Evolutionary conservation across 2,113 vertebrate genomes (phyloP).

Genomic region (Copsychus sechellarum): DNA sequence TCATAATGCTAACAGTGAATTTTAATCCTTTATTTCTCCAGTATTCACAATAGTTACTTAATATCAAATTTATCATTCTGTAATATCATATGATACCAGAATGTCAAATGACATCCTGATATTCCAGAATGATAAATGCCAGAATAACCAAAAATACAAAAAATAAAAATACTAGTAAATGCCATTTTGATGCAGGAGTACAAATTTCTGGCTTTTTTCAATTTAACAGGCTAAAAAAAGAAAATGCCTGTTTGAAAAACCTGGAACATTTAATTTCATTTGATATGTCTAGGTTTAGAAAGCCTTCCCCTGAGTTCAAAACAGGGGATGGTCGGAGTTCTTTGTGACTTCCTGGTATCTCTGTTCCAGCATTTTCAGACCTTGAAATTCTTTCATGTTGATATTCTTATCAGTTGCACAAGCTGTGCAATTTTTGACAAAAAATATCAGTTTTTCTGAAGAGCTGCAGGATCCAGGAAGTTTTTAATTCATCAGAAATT

Average conservation of each 20-base stretch:
- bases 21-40: neutral
- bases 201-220: neutral
- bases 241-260: fast-evolving
- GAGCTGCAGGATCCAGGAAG: neutral
- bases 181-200: neutral
- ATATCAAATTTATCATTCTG: neutral
- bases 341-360: neutral
- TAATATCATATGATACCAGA: neutral
- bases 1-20: neutral
- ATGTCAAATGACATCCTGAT: neutral
- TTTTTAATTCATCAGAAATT: neutral
- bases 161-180: neutral
- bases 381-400: neutral
- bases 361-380: neutral
- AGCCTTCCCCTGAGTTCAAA: neutral
- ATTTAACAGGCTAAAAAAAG: neutral
- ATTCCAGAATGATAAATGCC: too few species aligned
- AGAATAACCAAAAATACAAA: neutral
- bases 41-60: neutral
- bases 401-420: neutral
- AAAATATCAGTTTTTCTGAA: neutral
- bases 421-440: neutral
- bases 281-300: neutral
- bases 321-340: neutral
- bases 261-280: neutral